Evolutionary conservation across 2,888 invertebrate species (phyloP), one percentile per base, ranked within the genome.

Genomic region (Tuta absoluta): DNA sequence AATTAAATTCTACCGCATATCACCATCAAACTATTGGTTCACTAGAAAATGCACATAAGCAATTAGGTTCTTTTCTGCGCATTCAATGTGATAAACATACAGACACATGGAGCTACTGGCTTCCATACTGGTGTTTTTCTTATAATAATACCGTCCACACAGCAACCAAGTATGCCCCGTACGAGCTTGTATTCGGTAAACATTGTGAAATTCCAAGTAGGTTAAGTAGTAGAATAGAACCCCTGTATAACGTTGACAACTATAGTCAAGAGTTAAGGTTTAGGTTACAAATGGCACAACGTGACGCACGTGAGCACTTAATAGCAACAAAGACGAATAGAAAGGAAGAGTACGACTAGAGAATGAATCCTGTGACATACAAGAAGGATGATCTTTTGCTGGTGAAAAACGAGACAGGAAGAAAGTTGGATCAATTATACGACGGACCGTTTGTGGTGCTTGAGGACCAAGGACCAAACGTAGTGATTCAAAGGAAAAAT

Each of bases 21-120:
- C 63, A 63, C 24, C 63, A 63, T 51, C 24, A 63, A 38, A n/a
- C 17, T 11, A 63, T 63, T 10, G 63, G 63, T 7, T 17, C 58
- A 8, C 21, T 63, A n/a, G 58, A 63, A 17, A 49, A 59, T 11
- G 11, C 48, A 10, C 63, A 63, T 38, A 63, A 63, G 23, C 8
- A 2, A 2, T 17, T 63, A 28, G 45, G 45, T 10, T 48, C 58
- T 8, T 63, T 17, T 38, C 14, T 59, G 21, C 23, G 59, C 10
- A 63, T 59, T 2, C 33, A 49, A 3, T 21, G n/a, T 12, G 59
- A 59, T 14, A 56, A 49, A 2, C 59, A 63, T 14, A 37, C 24
- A 49, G n/a, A n/a, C n/a, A n/a, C n/a, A n/a, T n/a, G n/a, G n/a
- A n/a, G n/a, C n/a, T n/a, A n/a, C n/a, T n/a, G n/a, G n/a, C n/a